Percentiles rank a stretch among this genome's conserved stretches.
Evolutionary conservation across 2,888 invertebrate species (phyloP).

Genomic region (Drosophila infuscata): DNA sequence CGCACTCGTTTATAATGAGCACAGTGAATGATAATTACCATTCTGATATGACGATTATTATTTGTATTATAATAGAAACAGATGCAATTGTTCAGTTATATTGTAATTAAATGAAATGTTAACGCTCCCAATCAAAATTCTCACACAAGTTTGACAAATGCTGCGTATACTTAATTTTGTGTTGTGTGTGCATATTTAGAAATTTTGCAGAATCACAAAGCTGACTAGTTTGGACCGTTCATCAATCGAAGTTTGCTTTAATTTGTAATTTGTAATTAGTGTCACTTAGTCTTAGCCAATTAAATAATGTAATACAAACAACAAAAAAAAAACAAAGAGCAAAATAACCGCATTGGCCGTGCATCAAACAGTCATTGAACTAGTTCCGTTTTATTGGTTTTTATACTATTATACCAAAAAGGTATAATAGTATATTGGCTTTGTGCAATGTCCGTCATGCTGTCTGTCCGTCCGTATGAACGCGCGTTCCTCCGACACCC

Average conservation of each 20-base stretch:
- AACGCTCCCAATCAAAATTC: not conserved
- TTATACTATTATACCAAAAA: not conserved
- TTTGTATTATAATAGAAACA: not conserved
- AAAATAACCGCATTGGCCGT: constrained; percentile 27
- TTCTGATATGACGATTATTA: not conserved
- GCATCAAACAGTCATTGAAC: constrained; percentile 64
- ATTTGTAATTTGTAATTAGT: constrained; percentile 8
- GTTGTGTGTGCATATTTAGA: not conserved
- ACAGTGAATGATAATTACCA: constrained; percentile 15
- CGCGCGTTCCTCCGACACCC: no score
- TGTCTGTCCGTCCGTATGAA: no score
- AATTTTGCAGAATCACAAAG: not conserved
- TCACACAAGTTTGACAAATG: not conserved
- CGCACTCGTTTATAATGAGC: constrained; percentile 42
- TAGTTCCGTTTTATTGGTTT: constrained; percentile 60
- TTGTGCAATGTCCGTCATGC: no score
- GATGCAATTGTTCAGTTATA: constrained; percentile 14
- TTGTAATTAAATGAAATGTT: constrained; percentile 5
- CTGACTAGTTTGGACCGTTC: not conserved
- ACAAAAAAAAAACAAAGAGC: constrained; percentile 2
- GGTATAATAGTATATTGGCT: no score
- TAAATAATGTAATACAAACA: not conserved
- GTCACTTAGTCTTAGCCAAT: constrained; percentile 7
- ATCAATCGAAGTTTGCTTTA: not conserved
- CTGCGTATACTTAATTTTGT: not conserved